Base-by-base conservation (phyloP, 2,113 vertebrate species). In the Oryzias celebensis region DNA sequence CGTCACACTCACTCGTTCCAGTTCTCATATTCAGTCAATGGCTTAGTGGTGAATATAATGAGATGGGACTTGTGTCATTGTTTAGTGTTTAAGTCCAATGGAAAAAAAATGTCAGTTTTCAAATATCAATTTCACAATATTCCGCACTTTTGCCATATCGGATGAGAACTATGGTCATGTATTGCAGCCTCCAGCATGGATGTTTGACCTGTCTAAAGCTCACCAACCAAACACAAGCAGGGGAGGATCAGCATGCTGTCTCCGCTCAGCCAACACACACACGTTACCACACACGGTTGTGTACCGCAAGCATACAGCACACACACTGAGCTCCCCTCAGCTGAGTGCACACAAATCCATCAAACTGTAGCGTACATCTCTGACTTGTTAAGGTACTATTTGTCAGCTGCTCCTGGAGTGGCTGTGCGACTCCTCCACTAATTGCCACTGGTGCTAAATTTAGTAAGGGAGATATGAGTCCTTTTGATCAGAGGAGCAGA, bases 361-460 rank as follows among this genome's bases (percentile, higher is more conserved):
- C 80, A 85, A 82, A 72, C 63, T 62, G 73, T 44, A 56, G 74
- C 72, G 77, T 68, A 77, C 74, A 84, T 87, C 88, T 87, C 81
- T 41, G 75, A 88, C 81, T 87, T 90, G 87, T 91, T 88, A 86
- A 84, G 84, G 94, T 92, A 92, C 90, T 92, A 90, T 96, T 94
- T 95, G 93, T 94, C 94, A 96, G 93, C 91, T 92, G 90, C 93
- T 94, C 94, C 93, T 93, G 94, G 93, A 96, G 94, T 93, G 92
- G 91, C 92, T 93, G 92, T 93, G 93, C 93, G 94, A 94, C 94
- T 96, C 93, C 88, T 78, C 87, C 91, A 86, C 93, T 98, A 96
- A 97, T 98, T 97, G 94, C 94, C 93, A 95, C 91, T 91, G 92
- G 93, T 94, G 94, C 95, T 96, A 96, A 95, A 96, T 96, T 96